Evolutionary conservation across 23 tunicate genomes (phyloP), one percentile per base, ranked within the genome.

Genomic region (Aplidium turbinatum): DNA sequence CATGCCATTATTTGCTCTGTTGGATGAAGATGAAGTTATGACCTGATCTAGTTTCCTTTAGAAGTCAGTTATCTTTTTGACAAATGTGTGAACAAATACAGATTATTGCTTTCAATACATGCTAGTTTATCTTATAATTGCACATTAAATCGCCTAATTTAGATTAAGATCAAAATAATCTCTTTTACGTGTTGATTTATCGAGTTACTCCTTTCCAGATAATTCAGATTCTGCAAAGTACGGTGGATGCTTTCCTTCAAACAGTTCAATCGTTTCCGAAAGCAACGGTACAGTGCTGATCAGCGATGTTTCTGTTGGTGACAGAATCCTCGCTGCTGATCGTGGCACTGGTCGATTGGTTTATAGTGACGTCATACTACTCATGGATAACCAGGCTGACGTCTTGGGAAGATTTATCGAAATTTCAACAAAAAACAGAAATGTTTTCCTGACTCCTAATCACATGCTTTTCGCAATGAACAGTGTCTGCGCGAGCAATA

Each of bases 211-310:
- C 16, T 30, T 66, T 47, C 38, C 46, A 68, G 85, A 79, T 1
- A 72, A 68, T 22, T 75, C 80, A 27, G 69, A 36, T 11, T 21
- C 69, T 27, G 28, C 54, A 20, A 35, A 47, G 3, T 55, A 75
- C 48, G 80, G 80, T 33, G 83, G 85, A 18, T 79, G 85, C 61
- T 79, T 79, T 38, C 76, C 85, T n/a, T 56, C 40, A 27, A 47
- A 68, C 31, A 34, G 76, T 38, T 40, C 45, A 6, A 76, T 79
- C 0, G 39, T 39, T 11, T 52, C 38, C 0, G 31, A 32, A 31
- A 53, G 68, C 64, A 76, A 76, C 16, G 63, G 25, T 1, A n/a
- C 46, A 18, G 23, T 33, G 11, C 23, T 36, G 20, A 53, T 79
- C 54, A 11, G 31, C 25, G 66, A 55, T 31, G 48, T 79, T 57